Conservation (phyloP, 2,888 invertebrate species). For the Lepidochrysops patricia region DNA sequence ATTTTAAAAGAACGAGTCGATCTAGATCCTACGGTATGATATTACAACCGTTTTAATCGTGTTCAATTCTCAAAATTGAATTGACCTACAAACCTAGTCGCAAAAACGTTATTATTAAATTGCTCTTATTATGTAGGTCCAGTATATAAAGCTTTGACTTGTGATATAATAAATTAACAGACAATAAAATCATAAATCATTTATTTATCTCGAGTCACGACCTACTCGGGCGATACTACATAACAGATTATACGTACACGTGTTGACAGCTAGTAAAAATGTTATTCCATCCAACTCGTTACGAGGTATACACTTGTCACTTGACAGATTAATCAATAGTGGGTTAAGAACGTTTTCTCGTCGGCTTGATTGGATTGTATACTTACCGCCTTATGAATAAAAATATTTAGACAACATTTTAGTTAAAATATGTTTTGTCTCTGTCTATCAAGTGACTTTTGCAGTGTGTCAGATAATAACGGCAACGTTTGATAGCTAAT, state of each 20-base stretch:
- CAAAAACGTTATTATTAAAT: neutral
- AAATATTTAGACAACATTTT: too few species aligned
- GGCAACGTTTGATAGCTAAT: too few species aligned
- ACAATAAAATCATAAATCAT: neutral
- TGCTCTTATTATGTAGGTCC: neutral
- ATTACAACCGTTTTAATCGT: too few species aligned
- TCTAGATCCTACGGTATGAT: too few species aligned
- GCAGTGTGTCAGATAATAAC: too few species aligned
- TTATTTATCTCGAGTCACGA: neutral
- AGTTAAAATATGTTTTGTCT: too few species aligned
- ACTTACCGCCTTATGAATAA: too few species aligned
- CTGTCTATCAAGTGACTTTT: too few species aligned
- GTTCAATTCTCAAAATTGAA: too few species aligned
- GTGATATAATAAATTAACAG: neutral
- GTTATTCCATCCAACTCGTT: neutral
- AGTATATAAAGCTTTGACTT: neutral
- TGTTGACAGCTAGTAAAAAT: neutral
- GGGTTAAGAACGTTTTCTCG: neutral
- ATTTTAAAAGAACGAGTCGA: too few species aligned
- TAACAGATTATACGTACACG: neutral
- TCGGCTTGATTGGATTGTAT: neutral
- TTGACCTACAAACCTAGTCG: too few species aligned
- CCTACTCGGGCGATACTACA: neutral
- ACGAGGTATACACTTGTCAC: neutral
- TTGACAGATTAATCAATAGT: neutral